Evolutionary conservation across 2,797 vertebrate genomes (phyloP).

Genomic region (Lagocephalus sceleratus): DNA sequence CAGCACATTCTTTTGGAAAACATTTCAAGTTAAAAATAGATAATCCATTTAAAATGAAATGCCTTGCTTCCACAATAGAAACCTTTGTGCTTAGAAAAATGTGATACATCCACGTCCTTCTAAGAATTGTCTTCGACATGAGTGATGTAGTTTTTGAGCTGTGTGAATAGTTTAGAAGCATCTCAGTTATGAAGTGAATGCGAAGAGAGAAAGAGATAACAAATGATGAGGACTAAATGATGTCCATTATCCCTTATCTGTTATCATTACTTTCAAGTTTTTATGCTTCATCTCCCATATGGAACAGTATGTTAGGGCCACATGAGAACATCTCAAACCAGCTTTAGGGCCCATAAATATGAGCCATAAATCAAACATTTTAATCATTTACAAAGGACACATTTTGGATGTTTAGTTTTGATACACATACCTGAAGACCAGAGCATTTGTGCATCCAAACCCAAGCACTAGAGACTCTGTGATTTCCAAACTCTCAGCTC

Average conservation of each 20-base stretch:
- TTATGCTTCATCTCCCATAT: background rate
- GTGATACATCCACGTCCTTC: slow-evolving; percentile 21
- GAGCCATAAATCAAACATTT: background rate
- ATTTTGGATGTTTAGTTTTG: background rate
- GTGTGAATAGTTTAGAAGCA: slow-evolving; percentile 41
- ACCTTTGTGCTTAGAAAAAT: slow-evolving; percentile 38
- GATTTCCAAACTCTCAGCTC: slow-evolving; percentile 96
- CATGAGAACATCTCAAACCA: background rate
- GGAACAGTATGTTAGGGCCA: background rate
- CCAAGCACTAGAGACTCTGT: slow-evolving; percentile 96
- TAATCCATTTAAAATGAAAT: slow-evolving; percentile 38
- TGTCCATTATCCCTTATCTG: slow-evolving; percentile 7
- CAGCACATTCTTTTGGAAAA: slow-evolving; percentile 31
- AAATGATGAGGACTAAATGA: slow-evolving; percentile 8
- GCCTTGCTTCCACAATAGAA: slow-evolving; percentile 37
- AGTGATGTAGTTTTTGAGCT: slow-evolving; percentile 16
- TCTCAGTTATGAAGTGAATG: slow-evolving; percentile 55
- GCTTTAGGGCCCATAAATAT: background rate
- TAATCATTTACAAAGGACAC: background rate
- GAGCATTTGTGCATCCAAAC: slow-evolving; percentile 95
- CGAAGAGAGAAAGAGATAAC: slow-evolving; percentile 20
- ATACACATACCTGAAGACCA: slow-evolving; percentile 89
- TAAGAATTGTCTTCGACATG: slow-evolving; percentile 28
- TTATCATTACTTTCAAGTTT: slow-evolving; percentile 5
- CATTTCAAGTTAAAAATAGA: slow-evolving; percentile 49